Base-by-base conservation (phyloP, 2,113 vertebrate species). In the Theristicus caerulescens region DNA sequence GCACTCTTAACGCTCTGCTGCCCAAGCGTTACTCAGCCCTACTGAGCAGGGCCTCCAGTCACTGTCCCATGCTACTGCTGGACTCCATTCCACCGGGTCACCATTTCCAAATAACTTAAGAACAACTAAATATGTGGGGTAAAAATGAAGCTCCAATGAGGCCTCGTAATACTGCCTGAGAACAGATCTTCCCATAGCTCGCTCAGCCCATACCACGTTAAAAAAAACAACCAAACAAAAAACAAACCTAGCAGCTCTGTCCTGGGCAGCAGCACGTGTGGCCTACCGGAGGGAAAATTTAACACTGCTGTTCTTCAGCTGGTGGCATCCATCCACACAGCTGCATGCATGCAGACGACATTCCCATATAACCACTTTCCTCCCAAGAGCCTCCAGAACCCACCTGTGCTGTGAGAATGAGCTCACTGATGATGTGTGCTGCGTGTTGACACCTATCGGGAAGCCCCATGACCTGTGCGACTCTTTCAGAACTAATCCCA, bases 391-490 rank as follows among this genome's bases (percentile, higher is more conserved):
- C 40, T 74, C 9, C 59, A 36, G 40, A 55, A 95, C 98, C 72
- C 95, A 99, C 99, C 99, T 99, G 99, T 94, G 99, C 99, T 0
- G 99, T 99, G 24, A 99, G 98, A 84, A 99, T 99, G 70, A 99
- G 98, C 93, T 99, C 99, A 7, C 98, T 99, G 98, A 99, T 99
- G 98, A 99, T 98, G 85, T 99, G 99, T 16, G 99, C 99, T 1
- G 99, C 99, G 0, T 99, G 99, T 86, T 99, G 99, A 98, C 99
- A 99, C 94, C 99, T 98, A 16, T 99, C 99, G 0, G 99, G 98
- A 97, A 99, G 99, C 21, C 99, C 99, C 99, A 99, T 99, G 97
- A 99, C 99, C 97, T 99, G 99, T 2, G 99, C 99, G 3, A 99
- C 98, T 96, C 99, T 97, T 78, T 99, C 99, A 3, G 99, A 98